phyloP scores from a whole-genome alignment of 2,113 vertebrate genomes.

The Sceloporus undulatus region DNA sequence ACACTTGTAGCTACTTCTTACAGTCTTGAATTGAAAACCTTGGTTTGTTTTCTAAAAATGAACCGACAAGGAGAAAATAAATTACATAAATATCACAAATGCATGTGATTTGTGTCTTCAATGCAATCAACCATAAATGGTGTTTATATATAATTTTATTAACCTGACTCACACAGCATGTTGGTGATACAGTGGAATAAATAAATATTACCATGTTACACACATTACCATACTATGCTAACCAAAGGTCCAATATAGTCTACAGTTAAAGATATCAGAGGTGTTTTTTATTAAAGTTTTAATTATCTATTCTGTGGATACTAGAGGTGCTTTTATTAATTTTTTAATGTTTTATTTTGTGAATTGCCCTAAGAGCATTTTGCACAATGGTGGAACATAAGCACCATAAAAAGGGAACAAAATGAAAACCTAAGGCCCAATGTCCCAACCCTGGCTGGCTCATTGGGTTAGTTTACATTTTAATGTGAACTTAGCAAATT shows the following conservation, averaged over 20 bases:
- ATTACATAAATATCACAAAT: not conserved
- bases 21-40: not conserved
- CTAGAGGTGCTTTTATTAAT: no score
- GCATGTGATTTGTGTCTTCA: not conserved
- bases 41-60: not conserved
- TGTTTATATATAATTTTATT: not conserved
- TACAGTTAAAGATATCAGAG: not conserved
- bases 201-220: constrained; percentile 4
- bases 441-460: no score
- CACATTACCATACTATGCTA: not conserved
- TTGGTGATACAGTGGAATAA: not conserved
- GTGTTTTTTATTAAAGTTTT: no score
- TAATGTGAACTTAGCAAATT: no score
- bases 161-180: not conserved
- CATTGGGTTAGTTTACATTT: no score
- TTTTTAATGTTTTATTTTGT: no score
- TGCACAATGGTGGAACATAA: not conserved
- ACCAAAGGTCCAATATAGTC: not conserved
- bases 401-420: no score
- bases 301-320: no score
- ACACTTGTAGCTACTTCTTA: no score
- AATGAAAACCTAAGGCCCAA: no score
- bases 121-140: constrained; percentile 2
- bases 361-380: not conserved
- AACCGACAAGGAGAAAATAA: not conserved